Conservation (phyloP, 2,888 invertebrate genomes). For the Kuschelorhynchus macadamiae region DNA sequence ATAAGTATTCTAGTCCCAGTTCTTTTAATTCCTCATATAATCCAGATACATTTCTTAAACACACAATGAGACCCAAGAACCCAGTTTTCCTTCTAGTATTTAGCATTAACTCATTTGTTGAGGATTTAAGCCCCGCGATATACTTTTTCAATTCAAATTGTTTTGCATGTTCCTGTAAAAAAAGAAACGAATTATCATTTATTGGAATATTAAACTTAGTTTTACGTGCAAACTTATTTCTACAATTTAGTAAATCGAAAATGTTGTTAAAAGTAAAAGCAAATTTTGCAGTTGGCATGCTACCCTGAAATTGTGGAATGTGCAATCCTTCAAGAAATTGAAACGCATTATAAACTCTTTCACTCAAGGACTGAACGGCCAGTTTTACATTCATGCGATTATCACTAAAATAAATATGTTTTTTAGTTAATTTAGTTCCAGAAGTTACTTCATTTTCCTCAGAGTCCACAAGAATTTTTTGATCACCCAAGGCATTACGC, state of each 20-base stretch:
- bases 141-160: slow-evolving; percentile 7
- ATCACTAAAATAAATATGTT: slow-evolving; percentile 29
- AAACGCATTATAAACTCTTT: slow-evolving; percentile 12
- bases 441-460: slow-evolving; percentile 5
- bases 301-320: background rate
- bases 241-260: slow-evolving; percentile 11
- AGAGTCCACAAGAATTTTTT: slow-evolving; percentile 35
- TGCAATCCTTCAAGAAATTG: slow-evolving; percentile 3
- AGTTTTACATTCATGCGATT: slow-evolving; percentile 32
- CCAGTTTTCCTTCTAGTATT: slow-evolving; percentile 31
- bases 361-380: slow-evolving; percentile 11
- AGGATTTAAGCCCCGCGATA: background rate
- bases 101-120: slow-evolving; percentile 14
- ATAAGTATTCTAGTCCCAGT: slow-evolving; percentile 11
- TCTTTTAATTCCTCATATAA: slow-evolving; percentile 17
- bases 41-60: slow-evolving; percentile 19
- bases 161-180: slow-evolving; percentile 12
- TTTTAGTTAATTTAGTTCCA: slow-evolving; percentile 30
- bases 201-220: slow-evolving; percentile 1
- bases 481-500: slow-evolving; percentile 54
- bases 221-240: slow-evolving; percentile 6
- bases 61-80: slow-evolving; percentile 35
- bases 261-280: slow-evolving; percentile 8
- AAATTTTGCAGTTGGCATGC: background rate
- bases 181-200: background rate